Base-by-base conservation (phyloP, 2,113 vertebrate species). In the Telmatochromis brachygnathus region DNA sequence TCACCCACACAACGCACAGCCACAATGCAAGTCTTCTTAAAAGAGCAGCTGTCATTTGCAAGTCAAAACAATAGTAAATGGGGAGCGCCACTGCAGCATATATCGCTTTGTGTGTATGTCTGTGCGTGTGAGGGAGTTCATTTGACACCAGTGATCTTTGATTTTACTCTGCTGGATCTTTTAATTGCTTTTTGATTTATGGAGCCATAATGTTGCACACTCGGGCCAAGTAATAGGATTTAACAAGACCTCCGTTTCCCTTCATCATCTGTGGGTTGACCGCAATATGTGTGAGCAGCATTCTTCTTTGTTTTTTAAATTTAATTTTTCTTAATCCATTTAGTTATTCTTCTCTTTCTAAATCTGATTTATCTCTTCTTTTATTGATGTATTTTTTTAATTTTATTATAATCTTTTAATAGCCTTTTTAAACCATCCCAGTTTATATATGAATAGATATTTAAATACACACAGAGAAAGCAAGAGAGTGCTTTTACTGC, bases 21-120 rank as follows among this genome's bases (percentile, higher is more conserved):
- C 12, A 9, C 19, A 49, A 33, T 1, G 8, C 26, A 53, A 47
- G 23, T 81, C 15, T 28, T 60, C 19, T 54, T 65, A 47, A 84
- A 85, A 86, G 49, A 81, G 30, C 3, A 1, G 3, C 60, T 60
- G 39, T 68, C 33, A 80, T 93, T 93, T 91, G 81, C 82, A 87
- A 88, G 77, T 89, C 84, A 89, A 92, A 91, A 45, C 5, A 79
- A 75, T 70, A 54, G 39, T 58, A 62, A 62, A 89, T 55, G 42
- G 13, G 35, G 45, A 3, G 28, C 55, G 4, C n/a, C 23, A 49
- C n/a, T 75, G 75, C 28, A 81, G 21, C 14, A 79, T 73, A 45
- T 79, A n/a, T 77, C 1, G 6, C 42, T 30, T 49, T 49, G 3
- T 77, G 23, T 47, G 68, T 45, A 4, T 9, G 35, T 68, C 23